Evolutionary conservation across 2,797 vertebrate genomes (phyloP).

Genomic region (Chlorospingus flavigularis): DNA sequence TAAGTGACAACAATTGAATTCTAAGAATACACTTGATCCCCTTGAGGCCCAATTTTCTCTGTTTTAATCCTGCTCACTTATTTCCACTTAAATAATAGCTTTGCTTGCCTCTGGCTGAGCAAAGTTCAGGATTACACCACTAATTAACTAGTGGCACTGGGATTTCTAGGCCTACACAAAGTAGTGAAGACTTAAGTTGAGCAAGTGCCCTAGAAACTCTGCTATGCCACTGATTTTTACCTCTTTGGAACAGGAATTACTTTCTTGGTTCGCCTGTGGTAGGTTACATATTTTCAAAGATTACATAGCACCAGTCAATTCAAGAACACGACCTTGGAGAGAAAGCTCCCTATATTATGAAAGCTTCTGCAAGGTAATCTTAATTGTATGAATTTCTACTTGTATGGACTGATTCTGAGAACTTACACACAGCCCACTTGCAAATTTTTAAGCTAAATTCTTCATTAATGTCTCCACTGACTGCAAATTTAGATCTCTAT

Average conservation of each 20-base stretch:
- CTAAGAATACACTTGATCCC: neutral
- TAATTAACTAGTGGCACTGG: constrained; percentile 27
- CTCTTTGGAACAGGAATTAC: neutral
- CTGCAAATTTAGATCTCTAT: neutral
- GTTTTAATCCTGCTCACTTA: constrained; percentile 12
- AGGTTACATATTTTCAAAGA: neutral
- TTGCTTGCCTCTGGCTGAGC: constrained; percentile 1
- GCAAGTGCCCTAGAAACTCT: neutral
- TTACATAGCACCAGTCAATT: neutral
- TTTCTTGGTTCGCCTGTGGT: neutral
- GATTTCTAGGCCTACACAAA: neutral
- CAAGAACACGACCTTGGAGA: neutral
- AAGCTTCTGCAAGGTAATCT: neutral
- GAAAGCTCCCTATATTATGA: neutral
- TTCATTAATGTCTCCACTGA: neutral
- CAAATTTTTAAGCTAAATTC: neutral
- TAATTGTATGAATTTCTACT: neutral
- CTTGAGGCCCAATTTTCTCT: neutral
- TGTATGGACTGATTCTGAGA: neutral
- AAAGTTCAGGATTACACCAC: constrained; percentile 1
- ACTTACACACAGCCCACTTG: fast-evolving
- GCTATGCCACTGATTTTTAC: neutral
- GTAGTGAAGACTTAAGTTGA: neutral
- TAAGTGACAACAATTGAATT: constrained; percentile 26
- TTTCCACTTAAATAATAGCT: constrained; percentile 21